A percentile compares a stretch with the other conserved stretches of the same genome.
These are phyloP conservation scores for Caenorhabditis wallacei DNA, from an alignment of 2,888 invertebrate species.

Conservation along the genomic window DNA sequence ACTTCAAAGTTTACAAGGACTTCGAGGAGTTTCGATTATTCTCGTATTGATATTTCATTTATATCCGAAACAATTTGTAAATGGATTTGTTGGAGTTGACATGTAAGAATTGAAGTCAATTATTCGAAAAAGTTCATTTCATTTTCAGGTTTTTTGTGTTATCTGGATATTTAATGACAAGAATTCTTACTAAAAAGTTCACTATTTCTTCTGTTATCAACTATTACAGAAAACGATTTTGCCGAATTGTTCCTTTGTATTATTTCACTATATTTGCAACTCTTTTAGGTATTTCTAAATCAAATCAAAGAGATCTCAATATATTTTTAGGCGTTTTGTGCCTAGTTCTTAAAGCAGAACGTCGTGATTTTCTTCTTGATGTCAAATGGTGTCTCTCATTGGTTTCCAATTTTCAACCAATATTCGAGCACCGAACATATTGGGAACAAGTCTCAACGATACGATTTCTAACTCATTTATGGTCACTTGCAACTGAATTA, in stretches of 20 bases:
- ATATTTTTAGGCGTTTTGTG: conserved; percentile 12
- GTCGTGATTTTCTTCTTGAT: conserved; percentile 42
- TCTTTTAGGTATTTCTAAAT: conserved; percentile 34
- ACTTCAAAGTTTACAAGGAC: conserved; percentile 58
- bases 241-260: conserved; percentile 57
- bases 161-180: conserved; percentile 62
- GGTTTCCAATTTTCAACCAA: conserved; percentile 47
- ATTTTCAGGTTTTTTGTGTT: conserved; percentile 64
- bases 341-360: conserved; percentile 38
- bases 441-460: conserved; percentile 55
- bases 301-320: too few relatives aligned
- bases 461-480: conserved; percentile 60
- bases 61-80: conserved; percentile 47
- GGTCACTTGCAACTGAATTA: conserved; percentile 62
- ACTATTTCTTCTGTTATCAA: background rate
- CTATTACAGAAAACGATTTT: conserved; percentile 59
- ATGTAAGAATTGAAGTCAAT: conserved; percentile 43
- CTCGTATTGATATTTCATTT: conserved; percentile 60
- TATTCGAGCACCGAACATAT: conserved; percentile 59
- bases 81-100: conserved; percentile 69
- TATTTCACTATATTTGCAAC: conserved; percentile 41
- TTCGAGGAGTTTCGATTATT: conserved; percentile 51
- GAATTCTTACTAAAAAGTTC: conserved; percentile 33
- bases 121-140: background rate
- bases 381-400: conserved; percentile 40